Base-by-base conservation (phyloP, 2,113 vertebrate species). In the Tychaedon coryphoeus region DNA sequence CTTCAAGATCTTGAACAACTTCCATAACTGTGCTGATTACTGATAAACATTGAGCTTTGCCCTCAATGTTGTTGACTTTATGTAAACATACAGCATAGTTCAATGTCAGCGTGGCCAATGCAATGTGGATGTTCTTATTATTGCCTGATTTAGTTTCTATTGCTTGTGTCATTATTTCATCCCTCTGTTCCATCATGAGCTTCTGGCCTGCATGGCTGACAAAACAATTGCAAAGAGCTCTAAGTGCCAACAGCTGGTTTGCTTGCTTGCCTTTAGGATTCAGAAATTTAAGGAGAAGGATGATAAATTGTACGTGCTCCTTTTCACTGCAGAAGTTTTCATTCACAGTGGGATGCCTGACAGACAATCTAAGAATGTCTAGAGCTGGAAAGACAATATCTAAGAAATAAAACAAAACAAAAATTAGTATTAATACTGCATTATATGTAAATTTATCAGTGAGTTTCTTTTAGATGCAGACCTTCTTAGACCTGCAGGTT, bases 61-160 rank as follows among this genome's bases (percentile, higher is more conserved):
- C 99, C 97, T 99, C 99, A 70, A 99, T 97, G 83, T 99, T 98
- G 51, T 98, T 97, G 91, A 98, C 98, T 95, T 97, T 98, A 97
- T 99, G 98, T 96, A 99, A 98, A 97, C 98, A 98, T 85, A 98
- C 98, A 31, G 99, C 98, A 80, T 99, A 99, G 97, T 99, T 99
- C 86, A 99, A 97, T 34, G 98, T 98, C 97, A 99, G 86, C 1
- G 99, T 99, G 86, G 99, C 99, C 95, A 99, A 96, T 7, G 99
- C 99, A 86, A 99, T 98, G 92, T 99, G 99, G 97, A 99, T 98
- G 96, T 99, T 99, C 98, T 99, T 99, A 98, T 99, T 99, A 97
- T 95, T 98, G 85, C 98, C 97, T 1, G 96, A 80, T 93, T 98
- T 98, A n/a, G 99, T 98, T 98, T 99, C 99, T 86, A 98, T 97